These are phyloP conservation scores for Spatulosminthurus flaviceps DNA, from an alignment of 2,888 invertebrate species.

Conservation along the genomic window DNA sequence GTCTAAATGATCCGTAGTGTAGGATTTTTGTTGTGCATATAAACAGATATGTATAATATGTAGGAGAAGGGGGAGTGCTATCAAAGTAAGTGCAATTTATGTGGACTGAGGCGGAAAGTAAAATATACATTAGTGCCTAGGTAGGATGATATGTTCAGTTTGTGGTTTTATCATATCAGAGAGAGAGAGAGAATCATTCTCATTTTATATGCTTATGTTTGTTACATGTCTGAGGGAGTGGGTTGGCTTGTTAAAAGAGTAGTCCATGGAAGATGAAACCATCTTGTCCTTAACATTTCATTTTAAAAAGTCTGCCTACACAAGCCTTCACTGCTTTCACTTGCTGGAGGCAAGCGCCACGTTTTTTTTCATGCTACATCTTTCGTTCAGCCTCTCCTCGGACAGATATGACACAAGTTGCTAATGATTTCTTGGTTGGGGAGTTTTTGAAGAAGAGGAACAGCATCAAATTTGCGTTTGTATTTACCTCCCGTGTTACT, in stretches of 20 bases:
- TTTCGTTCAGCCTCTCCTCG: too few species aligned
- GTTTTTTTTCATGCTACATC: too few species aligned
- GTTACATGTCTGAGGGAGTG: neutral
- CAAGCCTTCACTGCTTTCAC: neutral
- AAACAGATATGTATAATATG: too few species aligned
- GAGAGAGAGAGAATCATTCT: too few species aligned
- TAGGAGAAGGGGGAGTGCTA: neutral
- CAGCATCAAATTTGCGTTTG: too few species aligned
- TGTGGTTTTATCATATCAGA: neutral
- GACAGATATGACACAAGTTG: too few species aligned
- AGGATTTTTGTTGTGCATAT: neutral
- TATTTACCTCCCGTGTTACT: too few species aligned
- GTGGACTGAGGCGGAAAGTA: neutral
- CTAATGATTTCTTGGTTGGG: too few species aligned
- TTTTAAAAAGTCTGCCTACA: neutral
- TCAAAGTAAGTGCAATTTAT: neutral
- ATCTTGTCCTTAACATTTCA: constrained; percentile 5
- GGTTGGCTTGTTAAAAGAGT: constrained; percentile 14
- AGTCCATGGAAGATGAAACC: constrained; percentile 1
- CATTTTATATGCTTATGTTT: neutral
- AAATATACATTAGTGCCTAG: neutral
- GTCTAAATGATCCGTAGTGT: neutral
- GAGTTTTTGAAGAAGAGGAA: too few species aligned
- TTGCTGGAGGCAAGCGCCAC: neutral
- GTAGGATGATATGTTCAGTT: neutral